These are phyloP conservation scores for Staurois parvus DNA, from an alignment of 2,797 vertebrate species.

Conservation along the genomic window DNA sequence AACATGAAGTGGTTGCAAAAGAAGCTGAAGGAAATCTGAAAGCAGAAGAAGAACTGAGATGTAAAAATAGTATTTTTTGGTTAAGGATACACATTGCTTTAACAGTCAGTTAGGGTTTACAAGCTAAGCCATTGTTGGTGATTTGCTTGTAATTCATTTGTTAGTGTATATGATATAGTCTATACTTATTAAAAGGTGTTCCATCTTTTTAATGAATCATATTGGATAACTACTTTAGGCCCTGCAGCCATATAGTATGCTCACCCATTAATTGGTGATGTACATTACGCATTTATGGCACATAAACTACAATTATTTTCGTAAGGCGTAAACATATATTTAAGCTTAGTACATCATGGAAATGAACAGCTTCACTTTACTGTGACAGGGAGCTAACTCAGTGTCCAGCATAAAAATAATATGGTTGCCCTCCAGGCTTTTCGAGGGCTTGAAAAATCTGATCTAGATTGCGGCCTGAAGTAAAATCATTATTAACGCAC, in stretches of 20 bases:
- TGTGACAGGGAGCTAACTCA: background rate
- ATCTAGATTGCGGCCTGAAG: constrained; percentile 50
- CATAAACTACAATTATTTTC: background rate
- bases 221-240: background rate
- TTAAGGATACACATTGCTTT: too few relatives aligned
- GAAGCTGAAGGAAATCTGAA: too few relatives aligned
- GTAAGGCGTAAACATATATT: background rate
- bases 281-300: background rate
- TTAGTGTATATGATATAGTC: too few relatives aligned
- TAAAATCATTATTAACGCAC: constrained; percentile 51
- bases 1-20: too few relatives aligned
- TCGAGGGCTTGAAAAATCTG: constrained; percentile 33
- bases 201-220: background rate
- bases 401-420: constrained; percentile 5
- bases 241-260: background rate
- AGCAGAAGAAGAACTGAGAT: too few relatives aligned
- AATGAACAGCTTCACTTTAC: constrained; percentile 3
- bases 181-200: background rate
- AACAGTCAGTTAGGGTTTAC: too few relatives aligned
- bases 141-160: too few relatives aligned
- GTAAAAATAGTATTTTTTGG: too few relatives aligned
- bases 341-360: background rate
- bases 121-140: too few relatives aligned
- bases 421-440: background rate
- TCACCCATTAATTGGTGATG: background rate